Evolutionary conservation across 2,113 vertebrate species (phyloP), one percentile per base, ranked within the genome.

Genomic region (Gambusia holbrooki): DNA sequence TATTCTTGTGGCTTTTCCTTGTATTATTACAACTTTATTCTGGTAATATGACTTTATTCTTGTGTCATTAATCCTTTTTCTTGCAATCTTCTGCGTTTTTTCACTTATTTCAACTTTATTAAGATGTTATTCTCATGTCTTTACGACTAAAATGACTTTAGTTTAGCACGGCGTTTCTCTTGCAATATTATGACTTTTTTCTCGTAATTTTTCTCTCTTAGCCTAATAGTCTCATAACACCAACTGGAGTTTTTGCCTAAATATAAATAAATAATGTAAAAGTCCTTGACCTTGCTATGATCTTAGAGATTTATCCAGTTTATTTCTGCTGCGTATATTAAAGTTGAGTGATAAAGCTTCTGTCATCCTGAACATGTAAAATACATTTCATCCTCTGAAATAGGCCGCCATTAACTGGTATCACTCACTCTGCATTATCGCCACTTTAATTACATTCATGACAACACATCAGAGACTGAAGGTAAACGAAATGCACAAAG

Each of bases 381-480:
- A 90, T 90, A n/a, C 51, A 90, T 90, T 81, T 88, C 84, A 89
- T 91, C 77, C 87, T 71, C 79, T 77, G 73, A 89, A 92, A 93
- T 88, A 84, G 81, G 81, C 79, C 73, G 72, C 84, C 77, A 83
- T 89, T 90, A 87, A 88, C 89, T 76, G 79, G 79, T 89, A 87
- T 87, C 87, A 79, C 87, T 91, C 90, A 86, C 84, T 90, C 84
- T 86, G 89, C 87, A 89, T 93, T 89, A 90, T 79, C 40, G 13
- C 28, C 69, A 82, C 83, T 86, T 93, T 86, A 93, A 94, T 93
- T 91, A 91, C 86, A 79, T 72, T 79, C 88, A 75, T 91, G 92
- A 93, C 91, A 88, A 87, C 82, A 74, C 42, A 76, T 76, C 81
- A 66, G 81, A 68, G 40, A 88, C 79, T 90, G 86, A 89, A 92